These are phyloP conservation scores for Hanleya hanleyi DNA, from an alignment of 2,888 invertebrate species.

Conservation along the genomic window DNA sequence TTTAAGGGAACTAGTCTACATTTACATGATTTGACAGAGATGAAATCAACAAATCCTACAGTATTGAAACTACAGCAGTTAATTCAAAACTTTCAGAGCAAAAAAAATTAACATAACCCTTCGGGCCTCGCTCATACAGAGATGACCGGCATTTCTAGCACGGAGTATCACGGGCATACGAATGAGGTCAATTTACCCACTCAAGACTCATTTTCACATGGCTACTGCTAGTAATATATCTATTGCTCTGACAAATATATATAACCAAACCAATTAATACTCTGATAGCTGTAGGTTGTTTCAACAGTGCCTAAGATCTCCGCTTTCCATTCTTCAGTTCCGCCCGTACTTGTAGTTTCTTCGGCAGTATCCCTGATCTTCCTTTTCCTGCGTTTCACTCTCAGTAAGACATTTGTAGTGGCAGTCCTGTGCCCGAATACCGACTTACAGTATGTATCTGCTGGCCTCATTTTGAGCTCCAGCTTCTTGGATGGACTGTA, in stretches of 20 bases:
- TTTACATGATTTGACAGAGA: too few relatives aligned
- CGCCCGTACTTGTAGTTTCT: slow-evolving; percentile 19
- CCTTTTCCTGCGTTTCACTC: slow-evolving; percentile 78
- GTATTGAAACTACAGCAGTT: too few relatives aligned
- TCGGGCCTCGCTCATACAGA: too few relatives aligned
- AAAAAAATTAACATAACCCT: too few relatives aligned
- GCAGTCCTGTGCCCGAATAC: slow-evolving; percentile 81
- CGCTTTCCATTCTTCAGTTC: slow-evolving; percentile 54
- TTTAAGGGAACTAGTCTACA: too few relatives aligned
- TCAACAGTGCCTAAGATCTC: slow-evolving; percentile 73
- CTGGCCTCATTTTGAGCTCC: slow-evolving; percentile 85
- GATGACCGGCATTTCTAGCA: too few relatives aligned
- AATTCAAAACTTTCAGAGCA: too few relatives aligned
- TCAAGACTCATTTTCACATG: too few relatives aligned
- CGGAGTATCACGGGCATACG: too few relatives aligned
- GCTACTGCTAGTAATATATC: background rate
- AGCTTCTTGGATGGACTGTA: slow-evolving; percentile 12
- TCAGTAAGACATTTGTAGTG: slow-evolving; percentile 83
- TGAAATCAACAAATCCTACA: too few relatives aligned
- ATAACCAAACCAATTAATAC: slow-evolving; percentile 45
- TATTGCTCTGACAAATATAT: background rate
- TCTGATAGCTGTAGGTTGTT: slow-evolving; percentile 72
- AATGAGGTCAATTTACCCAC: too few relatives aligned
- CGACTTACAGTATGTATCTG: slow-evolving; percentile 87
- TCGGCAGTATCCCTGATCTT: slow-evolving; percentile 46